Evolutionary conservation across 2,888 invertebrate species (phyloP).

Genomic region (Frankliniella intonsa): DNA sequence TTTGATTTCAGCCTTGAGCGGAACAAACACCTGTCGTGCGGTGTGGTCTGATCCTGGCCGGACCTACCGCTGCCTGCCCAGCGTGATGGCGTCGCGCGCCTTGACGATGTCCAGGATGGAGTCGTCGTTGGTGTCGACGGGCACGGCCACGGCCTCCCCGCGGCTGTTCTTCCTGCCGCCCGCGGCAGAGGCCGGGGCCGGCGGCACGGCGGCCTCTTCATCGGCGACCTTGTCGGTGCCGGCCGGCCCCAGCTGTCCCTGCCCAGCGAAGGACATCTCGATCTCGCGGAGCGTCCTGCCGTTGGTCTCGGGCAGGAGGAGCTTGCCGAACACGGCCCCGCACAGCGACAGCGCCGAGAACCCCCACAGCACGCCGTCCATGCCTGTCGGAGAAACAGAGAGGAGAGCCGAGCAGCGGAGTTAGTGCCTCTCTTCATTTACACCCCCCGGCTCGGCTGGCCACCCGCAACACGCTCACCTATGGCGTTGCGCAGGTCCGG

Average conservation of each 20-base stretch:
- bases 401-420: neutral
- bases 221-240: neutral
- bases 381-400: constrained; percentile 20
- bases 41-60: neutral
- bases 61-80: constrained; percentile 1
- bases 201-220: neutral
- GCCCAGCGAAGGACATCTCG: constrained; percentile 47
- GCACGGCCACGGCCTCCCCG: neutral
- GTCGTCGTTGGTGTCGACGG: constrained; percentile 15
- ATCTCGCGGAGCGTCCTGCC: constrained; percentile 64
- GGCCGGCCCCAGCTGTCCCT: too few species aligned
- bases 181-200: neutral
- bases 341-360: constrained; percentile 58
- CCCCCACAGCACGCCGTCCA: constrained; percentile 61
- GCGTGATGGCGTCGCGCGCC: neutral
- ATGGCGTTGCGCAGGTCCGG: constrained; percentile 50
- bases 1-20: neutral
- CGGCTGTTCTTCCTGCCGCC: neutral
- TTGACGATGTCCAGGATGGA: constrained; percentile 7
- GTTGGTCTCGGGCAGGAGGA: constrained; percentile 65
- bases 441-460: neutral
- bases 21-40: neutral
- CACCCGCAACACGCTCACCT: constrained; percentile 41
- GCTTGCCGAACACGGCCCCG: constrained; percentile 57
- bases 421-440: too few species aligned